These are phyloP conservation scores for Periophthalmus magnuspinnatus DNA, from an alignment of 2,797 vertebrate genomes.

Conservation along the genomic window DNA sequence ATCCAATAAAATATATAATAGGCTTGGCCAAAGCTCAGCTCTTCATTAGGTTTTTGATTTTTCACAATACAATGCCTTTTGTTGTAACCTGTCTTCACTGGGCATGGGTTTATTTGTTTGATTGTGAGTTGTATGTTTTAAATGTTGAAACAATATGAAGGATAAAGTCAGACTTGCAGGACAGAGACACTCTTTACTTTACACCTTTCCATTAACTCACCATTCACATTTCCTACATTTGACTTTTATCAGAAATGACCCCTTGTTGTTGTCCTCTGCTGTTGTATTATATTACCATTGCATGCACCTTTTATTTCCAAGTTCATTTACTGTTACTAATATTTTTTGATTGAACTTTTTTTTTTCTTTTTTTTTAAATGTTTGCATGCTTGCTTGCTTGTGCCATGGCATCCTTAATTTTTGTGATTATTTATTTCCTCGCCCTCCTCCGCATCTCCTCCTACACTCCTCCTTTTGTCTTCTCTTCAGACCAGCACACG, in stretches of 20 bases:
- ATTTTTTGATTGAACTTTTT: slow-evolving; percentile 25
- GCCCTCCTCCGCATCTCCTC: slow-evolving; percentile 35
- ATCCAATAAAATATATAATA: not conserved
- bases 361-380: slow-evolving; percentile 12
- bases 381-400: slow-evolving; percentile 18
- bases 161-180: not conserved
- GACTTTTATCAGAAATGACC: slow-evolving; percentile 3
- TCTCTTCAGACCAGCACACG: slow-evolving; percentile 80
- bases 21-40: slow-evolving; percentile 16
- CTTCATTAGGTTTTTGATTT: slow-evolving; percentile 19
- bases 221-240: slow-evolving; percentile 20
- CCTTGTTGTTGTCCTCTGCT: slow-evolving; percentile 20
- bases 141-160: not conserved
- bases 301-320: not conserved
- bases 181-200: slow-evolving; percentile 22
- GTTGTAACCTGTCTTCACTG: slow-evolving; percentile 15
- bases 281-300: slow-evolving; percentile 25
- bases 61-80: not conserved
- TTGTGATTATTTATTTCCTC: slow-evolving; percentile 47
- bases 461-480: slow-evolving; percentile 63
- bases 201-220: slow-evolving; percentile 33
- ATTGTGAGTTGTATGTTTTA: slow-evolving; percentile 27
- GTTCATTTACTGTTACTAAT: not conserved
- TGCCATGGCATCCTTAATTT: slow-evolving; percentile 29
- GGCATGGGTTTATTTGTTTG: slow-evolving; percentile 31